Evolutionary conservation across 1,140 invertebrate species (phyloP), one percentile per base, ranked within the genome.

Genomic region (Leptinotarsa lineolata): DNA sequence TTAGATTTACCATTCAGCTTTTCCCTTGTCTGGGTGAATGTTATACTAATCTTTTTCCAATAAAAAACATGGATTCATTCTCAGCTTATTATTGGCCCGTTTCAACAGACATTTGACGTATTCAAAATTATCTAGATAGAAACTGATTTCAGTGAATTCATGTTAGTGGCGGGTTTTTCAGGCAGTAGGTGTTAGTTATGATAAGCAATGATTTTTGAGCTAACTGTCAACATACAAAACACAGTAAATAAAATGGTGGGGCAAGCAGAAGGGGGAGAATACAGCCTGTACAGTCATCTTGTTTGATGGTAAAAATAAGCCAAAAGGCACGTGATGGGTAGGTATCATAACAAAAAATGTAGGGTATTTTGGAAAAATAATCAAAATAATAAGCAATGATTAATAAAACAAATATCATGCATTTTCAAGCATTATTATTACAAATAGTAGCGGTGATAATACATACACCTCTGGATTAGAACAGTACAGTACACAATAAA

Each of bases 351-450:
- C 54, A 70, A 75, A 78, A 78, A 65, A 60, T 78, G 81, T 58
- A 61, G 65, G 72, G 71, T 67, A 70, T 58, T 46, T 73, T 73
- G 69, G 69, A 74, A 81, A 84, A 82, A 84, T 77, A 85, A 85
- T 86, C 86, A 85, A 88, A 88, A 88, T 88, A 88, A 89, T 87
- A 89, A 88, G 84, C 83, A 88, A 89, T 88, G 90, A 91, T 92
- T 92, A 92, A 92, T 91, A 90, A 92, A 92, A 92, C 91, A 91
- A 92, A 91, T 91, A 92, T 91, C 91, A 92, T 92, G 91, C 91
- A 92, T 91, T 91, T 89, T 90, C 91, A 90, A 92, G 91, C 91
- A 91, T 92, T 92, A 92, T 92, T 92, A 92, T 92, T 92, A 92
- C 89, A 90, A 90, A 90, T 89, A 90, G 90, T 91, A 90, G 90